These are phyloP conservation scores for Nipponacmea schrenckii DNA, from an alignment of 2,888 invertebrate species.

Conservation along the genomic window DNA sequence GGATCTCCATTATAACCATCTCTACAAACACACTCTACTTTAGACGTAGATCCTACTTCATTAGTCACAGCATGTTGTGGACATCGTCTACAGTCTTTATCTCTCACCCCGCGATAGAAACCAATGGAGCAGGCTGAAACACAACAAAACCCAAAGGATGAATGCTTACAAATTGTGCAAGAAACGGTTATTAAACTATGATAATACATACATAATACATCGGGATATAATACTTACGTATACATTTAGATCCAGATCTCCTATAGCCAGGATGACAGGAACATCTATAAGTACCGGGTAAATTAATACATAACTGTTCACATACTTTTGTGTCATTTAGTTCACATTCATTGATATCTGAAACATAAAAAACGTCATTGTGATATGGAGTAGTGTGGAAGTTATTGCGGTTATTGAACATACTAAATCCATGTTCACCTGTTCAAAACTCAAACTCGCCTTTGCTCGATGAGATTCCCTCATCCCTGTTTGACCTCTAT, in stretches of 20 bases:
- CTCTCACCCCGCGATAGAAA: conserved; percentile 32
- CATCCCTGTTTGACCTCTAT: too few relatives aligned
- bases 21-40: conserved; percentile 36
- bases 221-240: conserved; percentile 33
- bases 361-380: conserved; percentile 9
- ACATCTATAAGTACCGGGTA: conserved; percentile 48
- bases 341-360: conserved; percentile 45
- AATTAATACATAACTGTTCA: conserved; percentile 47
- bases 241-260: conserved; percentile 34
- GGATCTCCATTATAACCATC: conserved; percentile 39
- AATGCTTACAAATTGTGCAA: not conserved
- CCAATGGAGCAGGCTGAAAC: conserved; percentile 32
- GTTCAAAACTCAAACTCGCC: conserved; percentile 18
- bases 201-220: not conserved
- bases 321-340: conserved; percentile 33
- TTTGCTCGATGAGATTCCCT: too few relatives aligned
- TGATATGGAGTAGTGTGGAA: conserved; percentile 3
- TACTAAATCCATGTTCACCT: not conserved
- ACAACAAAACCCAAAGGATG: not conserved
- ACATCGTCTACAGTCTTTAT: conserved; percentile 33
- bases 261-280: conserved; percentile 51
- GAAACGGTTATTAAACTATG: too few relatives aligned
- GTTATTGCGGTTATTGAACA: not conserved
- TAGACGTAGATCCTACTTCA: conserved; percentile 24
- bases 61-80: conserved; percentile 34